phyloP scores from a whole-genome alignment of 2,888 invertebrate species.

The Bimastos eiseni region DNA sequence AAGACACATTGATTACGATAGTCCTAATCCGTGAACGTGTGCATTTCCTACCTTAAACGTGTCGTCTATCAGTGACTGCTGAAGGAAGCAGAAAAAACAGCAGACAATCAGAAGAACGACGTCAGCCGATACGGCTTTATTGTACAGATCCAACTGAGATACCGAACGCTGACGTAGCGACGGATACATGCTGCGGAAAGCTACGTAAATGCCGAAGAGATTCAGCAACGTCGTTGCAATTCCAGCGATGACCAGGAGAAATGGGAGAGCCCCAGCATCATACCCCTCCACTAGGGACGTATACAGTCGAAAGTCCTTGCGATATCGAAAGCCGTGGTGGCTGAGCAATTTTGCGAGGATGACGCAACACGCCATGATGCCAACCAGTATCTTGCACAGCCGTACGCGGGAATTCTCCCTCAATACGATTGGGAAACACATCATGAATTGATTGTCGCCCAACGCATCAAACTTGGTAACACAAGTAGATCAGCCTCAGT shows the following conservation, averaged over 20 bases:
- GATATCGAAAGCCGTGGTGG: conserved; percentile 2
- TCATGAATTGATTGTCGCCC: neutral
- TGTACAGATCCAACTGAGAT: neutral
- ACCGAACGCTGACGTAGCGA: neutral
- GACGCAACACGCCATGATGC: neutral
- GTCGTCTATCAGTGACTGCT: neutral
- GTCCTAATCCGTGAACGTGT: neutral
- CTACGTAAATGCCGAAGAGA: neutral
- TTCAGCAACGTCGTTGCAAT: neutral
- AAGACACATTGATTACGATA: no score
- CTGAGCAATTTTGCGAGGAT: neutral
- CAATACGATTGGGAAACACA: neutral
- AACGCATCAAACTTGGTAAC: neutral
- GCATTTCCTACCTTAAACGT: neutral
- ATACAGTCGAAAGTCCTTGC: neutral
- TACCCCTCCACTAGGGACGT: conserved; percentile 22
- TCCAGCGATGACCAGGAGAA: neutral
- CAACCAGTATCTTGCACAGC: neutral
- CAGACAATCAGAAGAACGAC: neutral
- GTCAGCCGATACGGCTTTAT: neutral
- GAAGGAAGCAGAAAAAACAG: neutral
- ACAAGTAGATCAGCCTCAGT: neutral
- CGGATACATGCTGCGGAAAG: conserved; percentile 10
- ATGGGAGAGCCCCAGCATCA: neutral
- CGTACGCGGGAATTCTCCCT: neutral